Evolutionary conservation across 2,888 invertebrate genomes (phyloP), one percentile per base, ranked within the genome.

Genomic region (Congeria kusceri): DNA sequence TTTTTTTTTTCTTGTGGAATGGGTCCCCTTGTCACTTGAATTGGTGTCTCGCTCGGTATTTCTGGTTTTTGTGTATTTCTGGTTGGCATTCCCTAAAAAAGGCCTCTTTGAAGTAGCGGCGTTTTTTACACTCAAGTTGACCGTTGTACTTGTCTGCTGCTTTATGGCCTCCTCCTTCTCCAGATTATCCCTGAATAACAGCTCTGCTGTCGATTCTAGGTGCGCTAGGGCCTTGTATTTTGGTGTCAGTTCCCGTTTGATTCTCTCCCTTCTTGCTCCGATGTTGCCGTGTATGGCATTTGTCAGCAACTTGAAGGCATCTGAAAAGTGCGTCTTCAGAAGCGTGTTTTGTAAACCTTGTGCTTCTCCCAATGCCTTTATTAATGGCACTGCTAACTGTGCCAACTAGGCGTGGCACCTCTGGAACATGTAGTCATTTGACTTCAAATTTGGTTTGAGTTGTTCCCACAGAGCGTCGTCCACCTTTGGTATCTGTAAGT

Each of bases 401-500:
- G 56, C 56, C 25, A 56, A 15, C 3, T 27, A 18, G 4, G 20
- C n/a, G 32, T 66, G 56, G 27, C 44, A n/a, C 39, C 27, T 47
- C 18, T 71, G 70, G 4, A 61, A 56, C 5, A 63, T 7, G 49
- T 29, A 71, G 44, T 71, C 70, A 3, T 4, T n/a, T 0, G 28
- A 18, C 27, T 27, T 63, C 5, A 46, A 28, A 4, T 62, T 23
- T 15, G 53, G 46, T 18, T 49, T 39, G 4, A 74, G 28, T 44
- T 67, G 62, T 0, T 32, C 39, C 67, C 67, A 74, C 1, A 74
- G 53, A 39, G n/a, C n/a, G n/a, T n/a, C n/a, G n/a, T n/a, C n/a
- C n/a, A 64, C 23, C 18, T 57, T 57, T n/a, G 75, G 75, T 0
- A 58, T 47, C 32, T 75, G 68, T 5, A 75, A 58, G 13, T 46